phyloP scores from a whole-genome alignment of 2,888 invertebrate genomes.

The Morpho helenor region DNA sequence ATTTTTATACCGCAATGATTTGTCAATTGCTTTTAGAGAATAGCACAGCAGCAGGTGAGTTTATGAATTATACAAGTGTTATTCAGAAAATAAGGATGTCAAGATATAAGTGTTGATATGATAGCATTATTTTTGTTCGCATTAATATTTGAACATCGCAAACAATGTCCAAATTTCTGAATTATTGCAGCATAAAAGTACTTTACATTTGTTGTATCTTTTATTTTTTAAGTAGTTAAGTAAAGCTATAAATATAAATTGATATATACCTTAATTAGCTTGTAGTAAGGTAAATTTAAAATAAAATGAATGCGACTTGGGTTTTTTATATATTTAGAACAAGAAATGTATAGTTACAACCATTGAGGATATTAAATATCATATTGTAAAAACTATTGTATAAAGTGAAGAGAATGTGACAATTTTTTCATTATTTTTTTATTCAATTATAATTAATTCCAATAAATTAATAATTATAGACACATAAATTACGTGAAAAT shows the following conservation, averaged over 20 bases:
- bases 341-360: conserved; percentile 81
- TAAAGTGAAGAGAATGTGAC: conserved; percentile 78
- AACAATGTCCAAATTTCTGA: not conserved
- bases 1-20: too few species aligned
- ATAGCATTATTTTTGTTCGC: not conserved
- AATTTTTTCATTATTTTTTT: conserved; percentile 68
- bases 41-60: too few species aligned
- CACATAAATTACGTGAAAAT: conserved; percentile 78
- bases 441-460: conserved; percentile 73
- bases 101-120: too few species aligned
- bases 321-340: conserved; percentile 80
- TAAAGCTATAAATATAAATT: too few species aligned
- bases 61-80: too few species aligned
- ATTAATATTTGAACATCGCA: not conserved
- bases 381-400: conserved; percentile 80
- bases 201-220: too few species aligned
- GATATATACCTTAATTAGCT: too few species aligned
- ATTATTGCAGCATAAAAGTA: too few species aligned
- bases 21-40: too few species aligned
- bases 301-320: conserved; percentile 45
- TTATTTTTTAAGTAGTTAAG: too few species aligned
- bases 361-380: conserved; percentile 81
- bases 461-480: conserved; percentile 77
- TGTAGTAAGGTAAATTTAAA: conserved; percentile 25
- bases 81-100: too few species aligned